Percentiles rank a stretch among this genome's conserved stretches.
Evolutionary conservation across 2,888 invertebrate genomes (phyloP).

Genomic region (Thymelicus sylvestris): DNA sequence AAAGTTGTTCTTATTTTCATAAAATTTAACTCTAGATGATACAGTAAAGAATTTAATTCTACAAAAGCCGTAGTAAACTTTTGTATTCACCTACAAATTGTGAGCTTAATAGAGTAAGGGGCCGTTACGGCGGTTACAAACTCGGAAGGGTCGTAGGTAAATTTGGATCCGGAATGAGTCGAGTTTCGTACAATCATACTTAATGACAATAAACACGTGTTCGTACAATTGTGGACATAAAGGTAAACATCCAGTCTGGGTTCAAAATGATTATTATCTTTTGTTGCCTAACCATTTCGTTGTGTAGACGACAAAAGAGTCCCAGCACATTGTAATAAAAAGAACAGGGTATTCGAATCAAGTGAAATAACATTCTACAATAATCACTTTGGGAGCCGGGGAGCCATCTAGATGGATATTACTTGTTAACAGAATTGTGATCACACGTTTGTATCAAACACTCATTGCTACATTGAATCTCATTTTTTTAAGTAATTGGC

Average conservation of each 20-base stretch:
- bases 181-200: conserved; percentile 39
- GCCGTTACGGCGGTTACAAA: conserved; percentile 31
- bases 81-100: conserved; percentile 31
- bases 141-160: conserved; percentile 31
- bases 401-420: conserved; percentile 39
- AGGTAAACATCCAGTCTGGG: conserved; percentile 50
- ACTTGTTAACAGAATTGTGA: background rate
- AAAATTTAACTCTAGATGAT: background rate
- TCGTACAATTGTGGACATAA: conserved; percentile 49
- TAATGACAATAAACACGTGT: conserved; percentile 39
- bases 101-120: conserved; percentile 30
- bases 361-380: conserved; percentile 58
- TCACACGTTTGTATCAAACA: background rate
- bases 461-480: too few species aligned
- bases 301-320: conserved; percentile 59
- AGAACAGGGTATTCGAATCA: conserved; percentile 62
- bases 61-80: conserved; percentile 28
- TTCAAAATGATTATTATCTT: conserved; percentile 55
- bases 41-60: conserved; percentile 33
- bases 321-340: conserved; percentile 58
- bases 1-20: background rate
- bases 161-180: conserved; percentile 33
- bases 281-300: conserved; percentile 57
- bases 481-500: too few species aligned
- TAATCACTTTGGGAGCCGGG: conserved; percentile 55